These are phyloP conservation scores for Drosophila meridionalis DNA, from an alignment of 2,888 invertebrate species.

Conservation along the genomic window DNA sequence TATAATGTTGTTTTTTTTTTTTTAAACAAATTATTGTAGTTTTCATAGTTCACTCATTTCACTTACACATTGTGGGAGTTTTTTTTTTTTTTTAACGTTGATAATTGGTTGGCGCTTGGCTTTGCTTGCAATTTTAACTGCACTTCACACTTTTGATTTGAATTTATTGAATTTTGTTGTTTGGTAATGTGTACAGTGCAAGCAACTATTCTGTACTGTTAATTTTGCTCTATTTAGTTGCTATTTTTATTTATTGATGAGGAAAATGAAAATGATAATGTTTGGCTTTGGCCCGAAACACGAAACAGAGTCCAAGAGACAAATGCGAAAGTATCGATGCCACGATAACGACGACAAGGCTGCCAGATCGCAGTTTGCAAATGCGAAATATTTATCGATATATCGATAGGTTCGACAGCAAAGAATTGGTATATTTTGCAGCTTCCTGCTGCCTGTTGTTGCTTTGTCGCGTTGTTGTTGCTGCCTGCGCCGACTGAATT, in stretches of 20 bases:
- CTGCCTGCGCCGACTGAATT: slow-evolving; percentile 47
- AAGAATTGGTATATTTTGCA: slow-evolving; percentile 51
- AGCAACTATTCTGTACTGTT: slow-evolving; percentile 46
- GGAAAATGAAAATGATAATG: slow-evolving; percentile 65
- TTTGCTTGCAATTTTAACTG: slow-evolving; percentile 24
- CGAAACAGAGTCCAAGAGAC: slow-evolving; percentile 50
- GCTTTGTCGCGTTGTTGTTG: slow-evolving; percentile 56
- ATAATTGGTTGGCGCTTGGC: slow-evolving; percentile 33
- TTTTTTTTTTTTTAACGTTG: slow-evolving; percentile 27
- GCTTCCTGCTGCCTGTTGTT: slow-evolving; percentile 60
- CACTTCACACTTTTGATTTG: slow-evolving; percentile 36
- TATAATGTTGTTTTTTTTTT: slow-evolving; percentile 21
- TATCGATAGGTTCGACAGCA: slow-evolving; percentile 27
- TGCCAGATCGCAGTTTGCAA: slow-evolving; percentile 15
- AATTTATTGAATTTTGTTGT: slow-evolving; percentile 8
- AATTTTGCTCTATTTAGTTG: slow-evolving; percentile 37
- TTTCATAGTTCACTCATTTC: slow-evolving; percentile 19
- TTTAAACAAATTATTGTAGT: slow-evolving; percentile 9
- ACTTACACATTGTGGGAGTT: slow-evolving; percentile 54
- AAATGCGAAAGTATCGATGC: slow-evolving; percentile 51
- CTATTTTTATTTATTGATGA: slow-evolving; percentile 53
- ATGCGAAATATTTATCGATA: slow-evolving; percentile 31
- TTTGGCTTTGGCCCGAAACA: slow-evolving; percentile 64
- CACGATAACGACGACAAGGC: slow-evolving; percentile 14
- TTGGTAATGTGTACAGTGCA: slow-evolving; percentile 42